Evolutionary conservation across 2,888 invertebrate genomes (phyloP), one percentile per base, ranked within the genome.

Genomic region (Ophion ellenae): DNA sequence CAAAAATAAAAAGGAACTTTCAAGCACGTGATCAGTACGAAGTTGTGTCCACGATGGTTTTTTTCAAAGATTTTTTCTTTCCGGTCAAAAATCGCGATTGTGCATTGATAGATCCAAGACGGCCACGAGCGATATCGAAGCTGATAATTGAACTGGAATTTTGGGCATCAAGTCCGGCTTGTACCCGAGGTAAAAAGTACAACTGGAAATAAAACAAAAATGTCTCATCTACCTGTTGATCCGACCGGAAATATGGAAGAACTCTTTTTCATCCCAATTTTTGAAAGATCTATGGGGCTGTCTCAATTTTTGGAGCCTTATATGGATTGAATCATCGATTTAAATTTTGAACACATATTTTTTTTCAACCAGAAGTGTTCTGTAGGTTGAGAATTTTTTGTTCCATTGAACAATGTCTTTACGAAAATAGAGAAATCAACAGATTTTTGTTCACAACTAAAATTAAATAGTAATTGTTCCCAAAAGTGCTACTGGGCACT

Each of bases 111-210:
- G 83, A 87, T 89, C 75, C 84, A 88, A 84, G 66, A 82, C 79
- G 71, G 73, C 85, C 76, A 81, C 76, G 81, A 81, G 69, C 76
- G 88, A 89, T 89, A 89, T 91, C 89, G 86, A 89, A 81, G 63
- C 81, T 85, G 87, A 84, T 89, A 82, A 78, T 83, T 84, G 87
- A 84, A 92, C 92, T 90, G 88, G 90, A 92, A 92, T 92, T 92
- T 92, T 91, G 91, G 89, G 87, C 89, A 87, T 89, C 84, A 86
- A 89, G 87, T 90, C 87, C 89, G 91, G 88, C 90, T 90, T 89
- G 89, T 88, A 89, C 89, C 90, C 90, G 89, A 88, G 89, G 88
- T 17, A 9, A 64, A 66, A 64, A 45, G 45, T 57, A 32, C 9
- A 36, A 71, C 53, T 53, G 53, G 17, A 53, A 53, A 17, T 53